Percentiles rank a stretch among this genome's conserved stretches.
Conservation (phyloP, 2,113 vertebrate species). For the Anser cygnoides region DNA sequence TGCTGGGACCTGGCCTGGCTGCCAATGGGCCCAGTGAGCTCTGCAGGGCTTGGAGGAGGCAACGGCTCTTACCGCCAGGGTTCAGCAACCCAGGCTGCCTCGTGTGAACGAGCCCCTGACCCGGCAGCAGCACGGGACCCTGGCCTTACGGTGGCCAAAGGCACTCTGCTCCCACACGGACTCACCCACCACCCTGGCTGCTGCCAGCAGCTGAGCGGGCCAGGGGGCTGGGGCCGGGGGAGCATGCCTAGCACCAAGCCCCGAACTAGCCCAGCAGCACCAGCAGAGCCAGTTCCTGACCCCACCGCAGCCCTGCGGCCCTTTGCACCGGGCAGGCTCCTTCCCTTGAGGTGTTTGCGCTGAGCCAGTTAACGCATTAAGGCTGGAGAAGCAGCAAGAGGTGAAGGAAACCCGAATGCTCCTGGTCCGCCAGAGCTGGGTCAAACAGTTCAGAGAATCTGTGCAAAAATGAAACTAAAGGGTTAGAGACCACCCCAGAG, state of each 20-base stretch:
- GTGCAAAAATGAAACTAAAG: constrained; percentile 63
- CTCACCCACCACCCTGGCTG: neutral
- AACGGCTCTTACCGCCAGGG: fast-evolving
- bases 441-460: constrained; percentile 15
- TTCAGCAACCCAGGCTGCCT: neutral
- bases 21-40: neutral
- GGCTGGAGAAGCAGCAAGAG: constrained; percentile 50
- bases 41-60: neutral
- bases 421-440: neutral
- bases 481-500: neutral
- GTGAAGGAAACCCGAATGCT: neutral
- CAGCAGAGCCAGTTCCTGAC: neutral
- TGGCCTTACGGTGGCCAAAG: constrained; percentile 1
- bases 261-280: neutral
- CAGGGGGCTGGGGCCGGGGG: fast-evolving
- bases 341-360: fast-evolving
- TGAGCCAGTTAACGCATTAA: neutral
- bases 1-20: neutral
- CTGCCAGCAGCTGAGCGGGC: neutral
- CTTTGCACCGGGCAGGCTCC: neutral
- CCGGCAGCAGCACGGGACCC: neutral
- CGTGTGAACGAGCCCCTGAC: fast-evolving
- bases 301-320: fast-evolving
- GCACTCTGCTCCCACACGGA: neutral
- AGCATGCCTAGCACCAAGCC: constrained; percentile 8